A percentile compares a stretch with the other conserved stretches of the same genome.
Conservation (phyloP, 2,113 vertebrate species). For the Bolborhynchus lineola region DNA sequence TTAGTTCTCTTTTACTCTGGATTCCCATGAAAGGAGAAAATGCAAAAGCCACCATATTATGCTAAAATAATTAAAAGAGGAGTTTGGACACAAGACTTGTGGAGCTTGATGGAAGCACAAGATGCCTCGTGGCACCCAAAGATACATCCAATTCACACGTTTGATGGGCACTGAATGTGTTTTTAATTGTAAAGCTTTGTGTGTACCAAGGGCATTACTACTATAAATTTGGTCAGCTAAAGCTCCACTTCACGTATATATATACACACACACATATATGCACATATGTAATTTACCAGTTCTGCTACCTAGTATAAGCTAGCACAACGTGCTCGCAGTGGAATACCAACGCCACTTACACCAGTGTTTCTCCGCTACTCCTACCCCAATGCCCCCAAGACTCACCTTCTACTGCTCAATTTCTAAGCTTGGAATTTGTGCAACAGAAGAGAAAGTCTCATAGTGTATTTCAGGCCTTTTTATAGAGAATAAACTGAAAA, state of each 20-base stretch:
- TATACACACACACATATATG: fast-evolving
- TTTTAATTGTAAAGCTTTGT: background rate
- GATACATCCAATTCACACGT: fast-evolving
- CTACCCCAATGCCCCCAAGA: background rate
- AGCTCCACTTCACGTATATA: background rate
- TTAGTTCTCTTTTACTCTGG: background rate
- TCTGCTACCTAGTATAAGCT: background rate
- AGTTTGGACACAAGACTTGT: background rate
- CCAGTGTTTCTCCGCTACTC: background rate
- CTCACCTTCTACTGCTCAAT: background rate
- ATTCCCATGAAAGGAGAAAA: slow-evolving; percentile 13
- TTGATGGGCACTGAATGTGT: fast-evolving
- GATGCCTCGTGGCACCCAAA: background rate
- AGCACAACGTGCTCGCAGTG: background rate
- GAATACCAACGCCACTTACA: background rate
- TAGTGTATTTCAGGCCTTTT: background rate
- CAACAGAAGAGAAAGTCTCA: background rate
- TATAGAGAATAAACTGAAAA: background rate
- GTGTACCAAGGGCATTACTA: background rate
- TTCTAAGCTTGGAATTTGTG: background rate
- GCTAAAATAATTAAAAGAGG: background rate
- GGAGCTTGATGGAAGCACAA: background rate
- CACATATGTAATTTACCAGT: no score
- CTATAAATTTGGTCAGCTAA: background rate
- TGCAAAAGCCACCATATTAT: background rate